phyloP scores from a whole-genome alignment of 1,140 invertebrate species.

The Eueides isabella region DNA sequence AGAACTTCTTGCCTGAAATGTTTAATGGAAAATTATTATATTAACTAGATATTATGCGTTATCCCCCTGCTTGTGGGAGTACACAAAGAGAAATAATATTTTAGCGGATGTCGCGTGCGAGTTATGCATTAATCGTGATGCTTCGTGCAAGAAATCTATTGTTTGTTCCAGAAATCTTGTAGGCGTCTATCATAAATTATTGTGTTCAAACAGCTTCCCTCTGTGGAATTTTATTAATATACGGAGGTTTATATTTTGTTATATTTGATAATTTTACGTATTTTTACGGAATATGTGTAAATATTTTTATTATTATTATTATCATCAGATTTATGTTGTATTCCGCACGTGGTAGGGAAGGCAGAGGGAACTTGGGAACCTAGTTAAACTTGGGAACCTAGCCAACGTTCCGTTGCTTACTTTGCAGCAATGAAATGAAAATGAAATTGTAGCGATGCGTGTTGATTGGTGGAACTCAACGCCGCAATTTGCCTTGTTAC shows the following conservation, averaged over 20 bases:
- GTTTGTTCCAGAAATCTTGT: conserved; percentile 14
- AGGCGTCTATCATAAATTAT: conserved; percentile 22
- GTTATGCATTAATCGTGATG: conserved; percentile 28
- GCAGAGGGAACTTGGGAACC: no score
- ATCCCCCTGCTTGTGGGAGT: not conserved
- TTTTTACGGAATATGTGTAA: no score
- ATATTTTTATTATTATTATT: no score
- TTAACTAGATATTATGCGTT: not conserved
- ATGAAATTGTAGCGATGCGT: no score
- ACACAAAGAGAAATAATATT: conserved; percentile 9
- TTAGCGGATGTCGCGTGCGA: conserved; percentile 12
- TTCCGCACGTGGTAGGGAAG: no score
- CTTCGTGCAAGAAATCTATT: conserved; percentile 15
- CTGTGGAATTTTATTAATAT: not conserved
- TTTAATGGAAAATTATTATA: not conserved
- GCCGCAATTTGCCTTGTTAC: no score
- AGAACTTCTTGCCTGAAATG: not conserved
- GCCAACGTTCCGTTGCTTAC: no score
- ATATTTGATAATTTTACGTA: not conserved
- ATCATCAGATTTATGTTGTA: no score
- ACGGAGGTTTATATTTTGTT: not conserved
- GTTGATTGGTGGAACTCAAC: no score
- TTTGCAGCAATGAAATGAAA: no score
- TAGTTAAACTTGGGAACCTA: no score
- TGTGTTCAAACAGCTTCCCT: not conserved